phyloP scores from a whole-genome alignment of 2,113 vertebrate genomes.

The Gorsachius goisagi region DNA sequence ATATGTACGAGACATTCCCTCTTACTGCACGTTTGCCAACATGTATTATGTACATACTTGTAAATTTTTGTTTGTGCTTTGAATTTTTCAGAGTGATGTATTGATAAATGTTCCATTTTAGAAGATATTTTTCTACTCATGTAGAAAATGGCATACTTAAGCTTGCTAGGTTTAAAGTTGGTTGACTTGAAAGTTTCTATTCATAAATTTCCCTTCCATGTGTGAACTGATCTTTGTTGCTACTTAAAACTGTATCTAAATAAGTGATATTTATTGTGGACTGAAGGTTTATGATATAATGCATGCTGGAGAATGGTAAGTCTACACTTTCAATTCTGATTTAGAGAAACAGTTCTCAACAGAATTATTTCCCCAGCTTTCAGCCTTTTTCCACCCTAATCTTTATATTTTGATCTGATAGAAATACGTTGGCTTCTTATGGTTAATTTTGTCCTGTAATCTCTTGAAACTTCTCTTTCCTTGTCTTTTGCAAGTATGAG shows the following conservation, averaged over 20 bases:
- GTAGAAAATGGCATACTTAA: background rate
- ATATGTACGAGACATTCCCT: background rate
- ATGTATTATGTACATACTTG: background rate
- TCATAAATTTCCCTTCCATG: background rate
- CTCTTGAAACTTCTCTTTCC: background rate
- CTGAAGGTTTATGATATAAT: background rate
- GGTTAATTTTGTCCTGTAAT: background rate
- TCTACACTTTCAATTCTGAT: background rate
- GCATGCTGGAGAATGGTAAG: background rate
- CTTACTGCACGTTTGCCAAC: background rate
- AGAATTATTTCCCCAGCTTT: background rate
- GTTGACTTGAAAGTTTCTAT: background rate
- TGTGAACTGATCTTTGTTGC: background rate
- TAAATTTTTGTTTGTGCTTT: background rate
- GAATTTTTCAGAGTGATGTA: background rate
- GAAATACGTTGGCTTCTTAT: background rate
- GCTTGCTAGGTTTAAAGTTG: background rate
- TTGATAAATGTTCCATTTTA: background rate
- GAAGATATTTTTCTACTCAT: background rate
- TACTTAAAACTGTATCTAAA: background rate
- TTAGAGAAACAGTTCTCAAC: background rate
- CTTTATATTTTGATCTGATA: background rate
- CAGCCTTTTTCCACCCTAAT: fast-evolving
- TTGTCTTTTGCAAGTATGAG: background rate
- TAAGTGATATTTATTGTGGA: background rate